phyloP scores from a whole-genome alignment of 2,797 vertebrate species.

The Bradypus variegatus region DNA sequence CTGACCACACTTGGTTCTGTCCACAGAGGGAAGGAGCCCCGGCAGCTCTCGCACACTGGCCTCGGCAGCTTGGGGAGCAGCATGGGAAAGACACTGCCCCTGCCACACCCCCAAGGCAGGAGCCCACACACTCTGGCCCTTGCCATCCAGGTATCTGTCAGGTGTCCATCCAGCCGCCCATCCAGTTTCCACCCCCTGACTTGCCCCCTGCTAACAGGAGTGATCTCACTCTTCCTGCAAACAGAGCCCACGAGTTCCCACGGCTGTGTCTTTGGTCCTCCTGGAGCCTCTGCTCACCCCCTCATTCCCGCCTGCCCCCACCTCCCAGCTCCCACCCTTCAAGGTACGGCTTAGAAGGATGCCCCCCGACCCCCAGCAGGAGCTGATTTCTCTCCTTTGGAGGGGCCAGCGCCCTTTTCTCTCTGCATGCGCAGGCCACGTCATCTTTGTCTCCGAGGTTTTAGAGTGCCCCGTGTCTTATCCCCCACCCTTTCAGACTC shows the following conservation, averaged over 20 bases:
- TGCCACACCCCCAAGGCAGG: too few relatives aligned
- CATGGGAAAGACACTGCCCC: too few relatives aligned
- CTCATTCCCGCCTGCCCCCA: too few relatives aligned
- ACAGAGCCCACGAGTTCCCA: background rate
- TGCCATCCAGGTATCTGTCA: too few relatives aligned
- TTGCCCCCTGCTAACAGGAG: too few relatives aligned
- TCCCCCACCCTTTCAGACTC: background rate
- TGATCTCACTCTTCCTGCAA: background rate
- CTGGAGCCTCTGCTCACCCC: background rate
- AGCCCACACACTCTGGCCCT: background rate
- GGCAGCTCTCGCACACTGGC: too few relatives aligned
- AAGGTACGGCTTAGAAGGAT: too few relatives aligned
- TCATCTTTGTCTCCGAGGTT: background rate
- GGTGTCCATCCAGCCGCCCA: too few relatives aligned
- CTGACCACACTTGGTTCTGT: too few relatives aligned
- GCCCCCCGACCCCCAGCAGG: background rate
- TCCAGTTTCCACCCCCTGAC: background rate
- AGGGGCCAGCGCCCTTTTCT: background rate
- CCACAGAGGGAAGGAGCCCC: too few relatives aligned
- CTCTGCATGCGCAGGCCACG: too few relatives aligned
- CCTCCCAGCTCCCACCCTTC: background rate
- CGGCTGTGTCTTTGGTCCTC: background rate
- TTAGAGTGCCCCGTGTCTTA: background rate
- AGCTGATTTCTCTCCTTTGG: background rate
- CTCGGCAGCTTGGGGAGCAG: too few relatives aligned